Evolutionary conservation across 2,888 invertebrate genomes (phyloP).

Genomic region (Julus scanicus): DNA sequence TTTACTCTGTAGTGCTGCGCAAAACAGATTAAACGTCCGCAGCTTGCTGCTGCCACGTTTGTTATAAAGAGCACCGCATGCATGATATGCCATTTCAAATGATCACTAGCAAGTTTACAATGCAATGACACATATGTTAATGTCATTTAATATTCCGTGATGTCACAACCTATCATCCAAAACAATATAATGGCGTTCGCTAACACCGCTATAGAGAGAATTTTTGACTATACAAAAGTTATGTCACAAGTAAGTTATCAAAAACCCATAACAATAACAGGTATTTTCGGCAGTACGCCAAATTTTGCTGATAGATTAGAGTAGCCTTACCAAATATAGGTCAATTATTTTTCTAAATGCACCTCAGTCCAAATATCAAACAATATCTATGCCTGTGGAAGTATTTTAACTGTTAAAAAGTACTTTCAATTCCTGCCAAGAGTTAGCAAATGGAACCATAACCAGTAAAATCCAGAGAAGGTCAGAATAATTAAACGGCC

Average conservation of each 20-base stretch:
- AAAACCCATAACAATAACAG: neutral
- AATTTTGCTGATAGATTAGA: neutral
- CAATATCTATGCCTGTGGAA: neutral
- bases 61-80: neutral
- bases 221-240: neutral
- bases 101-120: neutral
- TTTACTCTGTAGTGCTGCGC: too few species aligned
- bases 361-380: neutral
- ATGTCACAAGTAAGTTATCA: neutral
- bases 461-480: neutral
- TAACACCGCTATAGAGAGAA: neutral
- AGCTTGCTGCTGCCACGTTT: neutral
- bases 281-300: neutral
- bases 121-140: neutral
- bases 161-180: neutral
- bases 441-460: neutral
- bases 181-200: neutral
- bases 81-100: neutral
- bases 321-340: neutral
- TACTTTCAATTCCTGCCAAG: neutral
- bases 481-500: constrained; percentile 6
- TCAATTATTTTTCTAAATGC: neutral
- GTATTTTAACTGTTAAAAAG: neutral
- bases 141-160: neutral
- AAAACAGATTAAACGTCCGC: neutral